Evolutionary conservation across 2,797 vertebrate species (phyloP), one percentile per base, ranked within the genome.

Genomic region (Pseudotriccus pelzelni): DNA sequence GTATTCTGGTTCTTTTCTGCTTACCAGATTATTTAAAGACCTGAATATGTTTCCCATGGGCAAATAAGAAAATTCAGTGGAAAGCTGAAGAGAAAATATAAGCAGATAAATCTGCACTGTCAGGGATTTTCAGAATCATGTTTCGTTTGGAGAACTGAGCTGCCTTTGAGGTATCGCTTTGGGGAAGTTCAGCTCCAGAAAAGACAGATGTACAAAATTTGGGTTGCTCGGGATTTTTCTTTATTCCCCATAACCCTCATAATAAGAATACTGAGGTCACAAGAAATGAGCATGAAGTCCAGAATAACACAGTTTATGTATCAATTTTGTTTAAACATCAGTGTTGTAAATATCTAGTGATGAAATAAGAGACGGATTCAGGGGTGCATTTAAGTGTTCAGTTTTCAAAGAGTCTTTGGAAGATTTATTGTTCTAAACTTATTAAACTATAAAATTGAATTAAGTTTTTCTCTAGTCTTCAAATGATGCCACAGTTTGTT

Each of bases 201-300:
- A 87, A 68, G 28, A 78, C 9, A 86, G 14, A 9, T 11, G 47
- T 81, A 37, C 24, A 72, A 81, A 96, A 74, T 75, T 12, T n/a
- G 14, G 19, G 4, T 46, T 30, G 10, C 8, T 63, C 50, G 12
- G 4, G 4, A 3, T 4, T 6, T 24, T 70, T n/a, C 37, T 18
- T 62, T 84, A 47, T 90, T 81, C 13, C 23, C 12, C 0, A 0
- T 72, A 66, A 22, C 5, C 6, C 7, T 84, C 8, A 39, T 49
- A 69, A 52, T 27, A 81, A 39, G 64, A 90, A 81, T 59, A 62
- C 10, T 63, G 44, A 46, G 6, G 52, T 44, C 3, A 34, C 59
- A 27, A 46, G 68, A 72, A 78, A 47, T 36, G 21, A 68, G 12
- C 16, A 43, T 32, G 14, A 18, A 39, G 30, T 66, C 36, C 8